phyloP scores from a whole-genome alignment of 2,797 vertebrate species.

The Triplophysa yarkandensis region DNA sequence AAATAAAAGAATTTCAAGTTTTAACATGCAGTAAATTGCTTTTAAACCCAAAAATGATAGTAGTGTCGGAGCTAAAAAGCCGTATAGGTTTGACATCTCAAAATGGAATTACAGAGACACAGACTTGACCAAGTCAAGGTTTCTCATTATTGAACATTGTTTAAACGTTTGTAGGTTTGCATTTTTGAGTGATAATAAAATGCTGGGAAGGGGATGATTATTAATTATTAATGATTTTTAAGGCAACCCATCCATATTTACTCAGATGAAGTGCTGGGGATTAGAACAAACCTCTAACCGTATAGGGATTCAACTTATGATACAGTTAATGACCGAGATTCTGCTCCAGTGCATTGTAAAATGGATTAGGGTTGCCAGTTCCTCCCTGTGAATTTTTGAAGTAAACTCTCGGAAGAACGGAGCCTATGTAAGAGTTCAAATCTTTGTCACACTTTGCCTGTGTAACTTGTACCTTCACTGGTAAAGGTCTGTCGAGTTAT shows the following conservation, averaged over 20 bases:
- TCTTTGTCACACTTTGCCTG: constrained; percentile 15
- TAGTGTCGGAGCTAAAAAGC: too few species aligned
- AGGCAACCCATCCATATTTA: constrained; percentile 10
- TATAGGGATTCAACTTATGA: neutral
- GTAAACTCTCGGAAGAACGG: neutral
- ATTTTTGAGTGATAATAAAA: constrained; percentile 12
- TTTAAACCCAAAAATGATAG: too few species aligned
- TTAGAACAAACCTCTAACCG: constrained; percentile 3
- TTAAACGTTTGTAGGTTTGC: too few species aligned
- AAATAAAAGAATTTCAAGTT: neutral
- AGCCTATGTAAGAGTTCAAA: neutral
- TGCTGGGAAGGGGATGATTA: constrained; percentile 9
- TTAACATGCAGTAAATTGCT: neutral
- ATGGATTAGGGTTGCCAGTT: neutral
- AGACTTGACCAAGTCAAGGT: neutral
- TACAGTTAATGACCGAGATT: neutral
- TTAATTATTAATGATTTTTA: constrained; percentile 1
- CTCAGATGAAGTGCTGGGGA: constrained; percentile 4
- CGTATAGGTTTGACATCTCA: too few species aligned
- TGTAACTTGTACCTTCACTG: constrained; percentile 21
- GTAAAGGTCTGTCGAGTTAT: constrained; percentile 13
- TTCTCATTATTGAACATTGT: too few species aligned
- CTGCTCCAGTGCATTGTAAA: neutral
- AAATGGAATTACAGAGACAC: constrained; percentile 4
- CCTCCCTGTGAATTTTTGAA: neutral